Evolutionary conservation across 2,888 invertebrate genomes (phyloP), one percentile per base, ranked within the genome.

Genomic region (Melieria omissa): DNA sequence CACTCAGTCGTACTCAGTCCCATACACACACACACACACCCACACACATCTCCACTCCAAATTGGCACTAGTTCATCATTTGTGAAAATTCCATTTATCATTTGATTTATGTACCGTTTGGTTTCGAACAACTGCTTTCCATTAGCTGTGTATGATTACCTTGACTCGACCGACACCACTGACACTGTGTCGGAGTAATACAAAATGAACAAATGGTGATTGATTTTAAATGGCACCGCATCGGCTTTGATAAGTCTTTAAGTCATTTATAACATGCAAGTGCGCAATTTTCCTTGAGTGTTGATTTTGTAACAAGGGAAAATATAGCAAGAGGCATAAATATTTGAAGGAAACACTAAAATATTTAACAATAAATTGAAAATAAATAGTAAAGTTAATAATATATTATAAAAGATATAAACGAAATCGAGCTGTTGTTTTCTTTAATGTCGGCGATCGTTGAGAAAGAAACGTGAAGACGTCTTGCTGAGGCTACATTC

Each of bases 351-450:
- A 49, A 63, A 63, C 69, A 69, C n/a, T 69, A 63, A 69, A 62
- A 69, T 63, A 69, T 69, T 62, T 16, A 69, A 69, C 61, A 29
- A 55, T 55, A 69, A 69, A 55, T 69, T 69, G 67, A 69, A 47
- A 69, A 29, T 29, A 29, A 69, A 69, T 69, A 69, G 69, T 63
- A 69, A 69, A 61, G 68, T 54, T 68, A 67, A 58, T 60, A 47
- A 45, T 61, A 68, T 52, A 54, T 45, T 55, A 69, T 45, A 62
- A 55, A 69, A 55, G 47, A 69, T 61, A 60, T 60, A 67, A 67
- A 60, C 44, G 61, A 67, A 52, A 67, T 67, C 67, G 29, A 29
- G 29, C 29, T 29, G 29, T 29, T 29, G 29, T 29, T 29, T 29
- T 29, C 1, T 29, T 29, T 29, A 3, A 29, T 29, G 29, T 29